phyloP scores from a whole-genome alignment of 1,140 invertebrate species.

The Drosophila nikananu region DNA sequence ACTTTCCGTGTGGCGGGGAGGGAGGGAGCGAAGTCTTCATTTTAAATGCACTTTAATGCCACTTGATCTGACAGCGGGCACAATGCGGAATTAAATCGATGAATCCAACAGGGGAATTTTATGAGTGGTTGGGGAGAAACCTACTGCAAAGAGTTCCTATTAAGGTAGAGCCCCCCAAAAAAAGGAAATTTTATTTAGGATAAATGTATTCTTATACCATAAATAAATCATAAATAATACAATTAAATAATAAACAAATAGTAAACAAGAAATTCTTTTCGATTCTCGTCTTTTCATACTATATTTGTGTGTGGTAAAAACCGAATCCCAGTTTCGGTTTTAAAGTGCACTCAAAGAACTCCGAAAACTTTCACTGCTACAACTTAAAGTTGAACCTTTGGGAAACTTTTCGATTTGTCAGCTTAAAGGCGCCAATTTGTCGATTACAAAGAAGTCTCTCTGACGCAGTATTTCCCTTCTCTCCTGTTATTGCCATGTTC shows the following conservation, averaged over 20 bases:
- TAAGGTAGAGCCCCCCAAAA: not conserved
- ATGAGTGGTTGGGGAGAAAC: not conserved
- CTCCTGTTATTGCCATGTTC: conserved; percentile 10
- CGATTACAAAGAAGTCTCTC: conserved; percentile 50
- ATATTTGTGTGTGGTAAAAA: not conserved
- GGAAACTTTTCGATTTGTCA: conserved; percentile 59
- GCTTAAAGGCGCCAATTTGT: conserved; percentile 67
- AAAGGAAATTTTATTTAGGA: not conserved
- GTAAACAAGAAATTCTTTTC: not conserved
- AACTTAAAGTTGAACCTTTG: conserved; percentile 57
- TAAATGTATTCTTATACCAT: not conserved
- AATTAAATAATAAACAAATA: not conserved
- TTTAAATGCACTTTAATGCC: conserved; percentile 75
- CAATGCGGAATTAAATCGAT: conserved; percentile 50
- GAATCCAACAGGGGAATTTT: conserved; percentile 19
- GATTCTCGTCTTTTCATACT: too few species aligned
- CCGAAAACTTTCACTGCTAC: conserved; percentile 24
- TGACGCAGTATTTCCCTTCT: conserved; percentile 12
- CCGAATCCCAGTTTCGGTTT: not conserved
- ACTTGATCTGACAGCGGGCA: conserved; percentile 61
- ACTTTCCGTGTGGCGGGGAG: conserved; percentile 44
- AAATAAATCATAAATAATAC: not conserved
- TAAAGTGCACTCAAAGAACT: conserved; percentile 13
- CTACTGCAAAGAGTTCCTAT: not conserved
- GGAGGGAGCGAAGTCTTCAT: conserved; percentile 17